A percentile compares a stretch with the other conserved stretches of the same genome.
phyloP scores from a whole-genome alignment of 2,113 vertebrate genomes.

The Athene cunicularia region DNA sequence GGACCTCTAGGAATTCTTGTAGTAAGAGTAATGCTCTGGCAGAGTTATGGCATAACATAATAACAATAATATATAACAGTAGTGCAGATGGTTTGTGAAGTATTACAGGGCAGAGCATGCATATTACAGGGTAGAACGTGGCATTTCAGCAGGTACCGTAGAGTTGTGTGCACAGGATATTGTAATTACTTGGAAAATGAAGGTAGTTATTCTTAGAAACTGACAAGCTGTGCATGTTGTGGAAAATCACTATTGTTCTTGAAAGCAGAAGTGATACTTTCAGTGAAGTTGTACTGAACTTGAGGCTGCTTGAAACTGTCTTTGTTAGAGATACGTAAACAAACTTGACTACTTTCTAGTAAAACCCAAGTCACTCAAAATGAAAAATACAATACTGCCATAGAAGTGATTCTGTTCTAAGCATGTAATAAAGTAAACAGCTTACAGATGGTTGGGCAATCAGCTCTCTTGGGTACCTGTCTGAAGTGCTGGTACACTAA shows the following conservation, averaged over 20 bases:
- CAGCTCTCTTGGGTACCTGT: background rate
- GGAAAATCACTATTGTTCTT: background rate
- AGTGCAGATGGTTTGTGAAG: background rate
- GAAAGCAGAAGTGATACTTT: conserved; percentile 57
- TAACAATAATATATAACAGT: background rate
- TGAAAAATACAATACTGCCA: background rate
- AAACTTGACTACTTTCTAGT: conserved; percentile 23
- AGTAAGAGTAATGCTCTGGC: background rate
- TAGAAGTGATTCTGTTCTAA: background rate
- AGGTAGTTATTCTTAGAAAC: conserved; percentile 3
- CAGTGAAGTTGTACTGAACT: background rate
- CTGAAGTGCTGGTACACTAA: background rate
- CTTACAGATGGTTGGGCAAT: background rate
- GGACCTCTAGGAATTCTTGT: background rate
- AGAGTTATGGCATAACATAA: background rate
- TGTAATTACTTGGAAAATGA: background rate
- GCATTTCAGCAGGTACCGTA: background rate
- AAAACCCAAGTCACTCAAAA: background rate
- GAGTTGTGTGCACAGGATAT: background rate
- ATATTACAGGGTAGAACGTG: background rate
- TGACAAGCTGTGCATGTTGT: background rate
- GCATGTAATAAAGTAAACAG: background rate
- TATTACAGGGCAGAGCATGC: background rate
- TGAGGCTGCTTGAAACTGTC: background rate
- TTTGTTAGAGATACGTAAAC: background rate